These are phyloP conservation scores for Tyrannus savana DNA, from an alignment of 2,113 vertebrate species.

Conservation along the genomic window DNA sequence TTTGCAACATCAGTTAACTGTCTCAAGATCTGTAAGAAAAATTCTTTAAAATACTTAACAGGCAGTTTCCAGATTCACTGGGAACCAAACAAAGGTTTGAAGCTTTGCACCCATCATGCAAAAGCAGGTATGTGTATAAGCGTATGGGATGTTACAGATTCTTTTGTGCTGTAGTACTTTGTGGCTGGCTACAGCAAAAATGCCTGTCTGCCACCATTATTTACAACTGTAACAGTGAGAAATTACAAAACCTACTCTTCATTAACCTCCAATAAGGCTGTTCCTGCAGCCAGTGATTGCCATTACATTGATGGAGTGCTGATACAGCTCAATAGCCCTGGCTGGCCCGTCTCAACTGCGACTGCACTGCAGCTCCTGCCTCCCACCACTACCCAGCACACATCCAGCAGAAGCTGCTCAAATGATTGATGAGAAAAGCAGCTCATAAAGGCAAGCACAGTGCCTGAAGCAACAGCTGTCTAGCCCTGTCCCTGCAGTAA, in stretches of 20 bases:
- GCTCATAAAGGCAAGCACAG: slow-evolving; percentile 39
- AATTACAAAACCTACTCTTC: slow-evolving; percentile 45
- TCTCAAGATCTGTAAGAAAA: neutral
- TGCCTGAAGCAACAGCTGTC: slow-evolving; percentile 57
- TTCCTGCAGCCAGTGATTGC: slow-evolving; percentile 21
- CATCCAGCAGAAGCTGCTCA: slow-evolving; percentile 15
- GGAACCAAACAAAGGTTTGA: neutral
- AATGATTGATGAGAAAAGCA: slow-evolving; percentile 63
- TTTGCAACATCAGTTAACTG: neutral
- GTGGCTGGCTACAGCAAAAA: neutral
- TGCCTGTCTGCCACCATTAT: neutral
- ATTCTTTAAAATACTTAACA: neutral
- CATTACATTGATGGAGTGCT: slow-evolving; percentile 48
- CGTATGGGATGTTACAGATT: neutral
- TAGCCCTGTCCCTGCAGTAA: slow-evolving; percentile 7
- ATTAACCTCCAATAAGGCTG: slow-evolving; percentile 54
- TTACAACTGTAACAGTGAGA: slow-evolving; percentile 13
- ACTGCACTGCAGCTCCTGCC: neutral
- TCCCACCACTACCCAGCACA: neutral
- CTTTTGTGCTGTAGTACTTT: neutral
- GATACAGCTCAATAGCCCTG: neutral
- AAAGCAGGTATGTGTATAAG: neutral
- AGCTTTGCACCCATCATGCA: neutral
- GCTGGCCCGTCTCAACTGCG: neutral
- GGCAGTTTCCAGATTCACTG: neutral